Conservation (phyloP, 2,888 invertebrate genomes). For the Phortica magna region DNA sequence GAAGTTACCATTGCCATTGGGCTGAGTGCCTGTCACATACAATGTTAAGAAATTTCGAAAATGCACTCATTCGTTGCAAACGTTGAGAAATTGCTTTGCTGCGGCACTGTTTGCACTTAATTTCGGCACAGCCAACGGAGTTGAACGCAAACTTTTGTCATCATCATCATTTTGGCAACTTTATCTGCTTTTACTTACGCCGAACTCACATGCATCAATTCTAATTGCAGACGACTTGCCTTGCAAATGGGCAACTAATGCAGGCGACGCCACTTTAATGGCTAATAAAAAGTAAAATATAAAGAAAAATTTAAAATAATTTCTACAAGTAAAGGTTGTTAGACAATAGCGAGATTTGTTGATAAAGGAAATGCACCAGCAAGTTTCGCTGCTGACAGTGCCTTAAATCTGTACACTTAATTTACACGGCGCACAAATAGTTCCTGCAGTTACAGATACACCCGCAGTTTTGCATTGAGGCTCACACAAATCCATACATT, state of each 20-base stretch:
- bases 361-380: constrained; percentile 5
- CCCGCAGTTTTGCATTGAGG: constrained; percentile 62
- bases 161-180: constrained; percentile 17
- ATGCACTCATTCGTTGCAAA: background rate
- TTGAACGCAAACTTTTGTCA: constrained; percentile 11
- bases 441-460: background rate
- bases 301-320: constrained; percentile 5
- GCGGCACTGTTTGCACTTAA: background rate
- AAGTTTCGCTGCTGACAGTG: background rate
- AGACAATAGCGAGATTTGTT: background rate
- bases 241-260: constrained; percentile 19
- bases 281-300: background rate
- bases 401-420: background rate
- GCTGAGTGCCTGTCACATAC: constrained; percentile 1
- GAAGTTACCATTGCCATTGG: background rate
- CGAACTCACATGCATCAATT: constrained; percentile 24
- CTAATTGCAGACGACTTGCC: constrained; percentile 18
- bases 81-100: background rate
- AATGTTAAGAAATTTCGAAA: background rate
- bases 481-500: no score
- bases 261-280: background rate
- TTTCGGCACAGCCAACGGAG: background rate
- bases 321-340: background rate
- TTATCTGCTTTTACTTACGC: background rate
- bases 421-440: background rate